Base-by-base conservation (phyloP, 2,113 vertebrate genomes). In the Eurypyga helias region DNA sequence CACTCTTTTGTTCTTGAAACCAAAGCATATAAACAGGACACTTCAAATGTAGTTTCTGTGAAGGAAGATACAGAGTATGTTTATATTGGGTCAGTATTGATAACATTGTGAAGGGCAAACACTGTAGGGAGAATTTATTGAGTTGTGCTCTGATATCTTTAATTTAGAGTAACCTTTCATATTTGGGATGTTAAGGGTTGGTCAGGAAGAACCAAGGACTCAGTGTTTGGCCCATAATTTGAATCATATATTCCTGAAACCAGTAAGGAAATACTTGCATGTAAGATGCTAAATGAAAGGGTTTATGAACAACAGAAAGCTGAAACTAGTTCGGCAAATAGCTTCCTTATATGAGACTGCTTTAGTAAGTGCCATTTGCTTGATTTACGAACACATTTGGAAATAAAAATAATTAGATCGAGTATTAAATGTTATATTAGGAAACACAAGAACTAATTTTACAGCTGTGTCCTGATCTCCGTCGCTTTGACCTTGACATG, bases 401-500 rank as follows among this genome's bases (percentile, higher is more conserved):
- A 75, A 83, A 93, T 28, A 92, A 94, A 96, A 89, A 90, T 81
- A 84, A 94, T 71, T 46, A 48, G 38, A 24, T 52, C 55, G 83
- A 90, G 72, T 81, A 93, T 90, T 58, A 87, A 87, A 88, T 54
- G 11, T 34, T 83, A 31, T 65, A 76, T 57, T 79, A 86, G 61
- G 85, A 92, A 96, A 94, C 15, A 58, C 23, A 83, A 75, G 76
- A 80, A 45, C 51, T 93, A 67, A 91, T 95, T 85, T 80, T 93
- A 81, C 48, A 92, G 79, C 72, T 76, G 45, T 55, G 84, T 94
- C 57, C 41, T 79, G 38, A 60, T 89, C 58, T 49, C 24, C 57
- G 79, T 87, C 45, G 69, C 48, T 77, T 83, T 87, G 90, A 96
- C 69, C 71, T 95, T 96, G 94, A 67, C 43, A 61, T 10, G 10